phyloP scores from a whole-genome alignment of 2,888 invertebrate species.

The Ichneumoninae sp. region DNA sequence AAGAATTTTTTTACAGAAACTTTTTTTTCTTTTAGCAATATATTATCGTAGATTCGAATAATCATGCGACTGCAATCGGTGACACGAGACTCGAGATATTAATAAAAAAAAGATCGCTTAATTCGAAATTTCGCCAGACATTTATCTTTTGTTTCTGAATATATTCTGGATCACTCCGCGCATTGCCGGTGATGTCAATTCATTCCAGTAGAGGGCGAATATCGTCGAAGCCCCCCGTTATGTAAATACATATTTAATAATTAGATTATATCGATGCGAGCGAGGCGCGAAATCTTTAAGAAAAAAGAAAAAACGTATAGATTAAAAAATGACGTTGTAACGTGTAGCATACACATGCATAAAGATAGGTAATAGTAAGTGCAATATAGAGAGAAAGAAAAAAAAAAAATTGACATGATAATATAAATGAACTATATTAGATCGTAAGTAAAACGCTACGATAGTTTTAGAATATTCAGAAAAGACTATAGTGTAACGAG shows the following conservation, averaged over 20 bases:
- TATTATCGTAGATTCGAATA: neutral
- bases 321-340: slow-evolving; percentile 54
- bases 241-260: slow-evolving; percentile 49
- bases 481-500: slow-evolving; percentile 45
- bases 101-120: neutral
- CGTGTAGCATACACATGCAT: slow-evolving; percentile 58
- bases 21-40: neutral
- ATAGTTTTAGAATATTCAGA: slow-evolving; percentile 58
- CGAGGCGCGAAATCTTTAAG: slow-evolving; percentile 44
- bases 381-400: slow-evolving; percentile 56
- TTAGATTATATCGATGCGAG: slow-evolving; percentile 28
- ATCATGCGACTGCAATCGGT: neutral
- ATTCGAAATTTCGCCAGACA: neutral
- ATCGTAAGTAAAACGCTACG: slow-evolving; percentile 39
- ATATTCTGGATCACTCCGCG: slow-evolving; percentile 32
- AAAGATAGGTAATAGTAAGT: slow-evolving; percentile 54
- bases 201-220: slow-evolving; percentile 50
- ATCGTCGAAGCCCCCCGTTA: slow-evolving; percentile 38
- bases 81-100: neutral
- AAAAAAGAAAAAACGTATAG: slow-evolving; percentile 26
- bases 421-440: slow-evolving; percentile 61
- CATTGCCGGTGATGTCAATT: slow-evolving; percentile 61
- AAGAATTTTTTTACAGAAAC: neutral
- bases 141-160: neutral
- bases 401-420: slow-evolving; percentile 45